Evolutionary conservation across 2,113 vertebrate species (phyloP).

Genomic region (Pygoscelis adeliae): DNA sequence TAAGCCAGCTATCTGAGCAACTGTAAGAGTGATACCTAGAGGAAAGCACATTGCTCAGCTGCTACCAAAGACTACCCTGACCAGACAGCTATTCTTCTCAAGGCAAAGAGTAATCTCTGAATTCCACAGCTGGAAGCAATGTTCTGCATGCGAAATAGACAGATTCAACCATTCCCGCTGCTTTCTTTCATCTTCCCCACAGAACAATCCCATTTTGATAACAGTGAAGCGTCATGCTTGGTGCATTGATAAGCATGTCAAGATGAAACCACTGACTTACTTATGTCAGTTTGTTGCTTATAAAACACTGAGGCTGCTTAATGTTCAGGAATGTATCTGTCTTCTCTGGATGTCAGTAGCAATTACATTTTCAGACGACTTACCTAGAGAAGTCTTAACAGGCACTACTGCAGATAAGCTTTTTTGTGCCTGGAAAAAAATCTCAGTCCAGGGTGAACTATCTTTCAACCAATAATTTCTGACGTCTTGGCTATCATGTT

Average conservation of each 20-base stretch:
- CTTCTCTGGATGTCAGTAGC: background rate
- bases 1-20: background rate
- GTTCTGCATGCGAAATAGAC: background rate
- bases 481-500: background rate
- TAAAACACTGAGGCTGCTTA: background rate
- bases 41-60: background rate
- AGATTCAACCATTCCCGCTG: background rate
- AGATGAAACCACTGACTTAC: background rate
- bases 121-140: background rate
- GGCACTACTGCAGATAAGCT: background rate
- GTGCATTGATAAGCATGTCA: background rate
- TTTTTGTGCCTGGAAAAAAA: background rate
- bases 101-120: background rate
- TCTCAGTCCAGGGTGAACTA: background rate
- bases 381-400: background rate
- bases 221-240: background rate
- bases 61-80: background rate
- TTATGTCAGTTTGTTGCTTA: background rate
- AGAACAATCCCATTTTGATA: background rate
- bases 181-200: background rate
- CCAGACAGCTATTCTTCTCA: background rate
- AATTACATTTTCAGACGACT: background rate
- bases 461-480: background rate
- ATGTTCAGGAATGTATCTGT: background rate
- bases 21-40: background rate